These are phyloP conservation scores for Nemapogon koenigi DNA, from an alignment of 2,888 invertebrate species.

Conservation along the genomic window DNA sequence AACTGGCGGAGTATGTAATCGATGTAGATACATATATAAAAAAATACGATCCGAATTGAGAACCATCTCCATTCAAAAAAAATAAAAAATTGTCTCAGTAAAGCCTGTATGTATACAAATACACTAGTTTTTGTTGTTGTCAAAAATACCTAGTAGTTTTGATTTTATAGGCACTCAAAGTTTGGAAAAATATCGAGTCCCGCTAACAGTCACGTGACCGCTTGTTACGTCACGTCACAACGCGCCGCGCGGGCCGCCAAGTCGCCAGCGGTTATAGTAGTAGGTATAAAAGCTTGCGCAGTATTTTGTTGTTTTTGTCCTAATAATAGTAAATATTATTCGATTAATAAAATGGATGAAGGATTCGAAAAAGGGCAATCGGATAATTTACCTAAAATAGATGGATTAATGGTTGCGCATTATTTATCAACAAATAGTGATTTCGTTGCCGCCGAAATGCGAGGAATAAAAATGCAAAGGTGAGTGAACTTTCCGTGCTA, in stretches of 20 bases:
- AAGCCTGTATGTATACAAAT: slow-evolving; percentile 8
- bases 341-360: neutral
- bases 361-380: slow-evolving; percentile 6
- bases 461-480: slow-evolving; percentile 5
- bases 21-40: too few species aligned
- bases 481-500: slow-evolving; percentile 1
- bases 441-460: neutral
- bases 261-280: neutral
- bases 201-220: neutral
- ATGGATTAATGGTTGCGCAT: slow-evolving; percentile 2
- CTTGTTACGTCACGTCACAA: neutral
- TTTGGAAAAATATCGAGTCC: slow-evolving; percentile 10
- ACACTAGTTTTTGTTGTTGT: slow-evolving; percentile 10
- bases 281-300: neutral
- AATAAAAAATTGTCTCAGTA: slow-evolving; percentile 10
- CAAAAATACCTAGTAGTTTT: slow-evolving; percentile 11
- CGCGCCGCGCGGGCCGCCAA: neutral
- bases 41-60: too few species aligned
- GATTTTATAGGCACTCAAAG: slow-evolving; percentile 12
- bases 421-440: neutral
- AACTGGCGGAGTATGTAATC: too few species aligned
- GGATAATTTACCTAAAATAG: slow-evolving; percentile 5
- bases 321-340: neutral
- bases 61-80: too few species aligned
- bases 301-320: too few species aligned